Evolutionary conservation across 2,888 invertebrate genomes (phyloP).

Genomic region (Eupithecia centaureata): DNA sequence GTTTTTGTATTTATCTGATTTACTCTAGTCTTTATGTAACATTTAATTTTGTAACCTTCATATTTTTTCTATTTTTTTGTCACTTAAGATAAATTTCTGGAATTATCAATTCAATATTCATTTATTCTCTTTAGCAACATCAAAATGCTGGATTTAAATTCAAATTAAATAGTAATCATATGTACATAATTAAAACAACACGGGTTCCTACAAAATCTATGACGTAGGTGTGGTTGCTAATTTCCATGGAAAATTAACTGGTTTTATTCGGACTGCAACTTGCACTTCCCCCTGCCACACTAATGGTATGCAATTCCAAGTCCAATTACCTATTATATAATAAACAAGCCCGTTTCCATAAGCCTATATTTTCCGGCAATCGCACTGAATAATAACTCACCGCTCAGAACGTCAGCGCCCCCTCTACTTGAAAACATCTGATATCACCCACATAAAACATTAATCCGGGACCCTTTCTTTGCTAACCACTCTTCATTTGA

Average conservation of each 20-base stretch:
- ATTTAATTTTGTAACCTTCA: not conserved
- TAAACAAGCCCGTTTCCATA: constrained; percentile 19
- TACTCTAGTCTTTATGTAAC: not conserved
- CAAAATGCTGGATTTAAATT: not conserved
- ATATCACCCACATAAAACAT: constrained; percentile 72
- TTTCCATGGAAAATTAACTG: constrained; percentile 14
- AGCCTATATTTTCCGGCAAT: constrained; percentile 29
- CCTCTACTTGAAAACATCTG: constrained; percentile 62
- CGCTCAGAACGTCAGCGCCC: constrained; percentile 45
- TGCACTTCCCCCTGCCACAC: constrained; percentile 16
- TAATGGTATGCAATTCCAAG: constrained; percentile 29
- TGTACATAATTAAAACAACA: constrained; percentile 8
- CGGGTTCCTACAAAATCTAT: constrained; percentile 9
- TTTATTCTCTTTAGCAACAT: not conserved
- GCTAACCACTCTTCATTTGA: constrained; percentile 82
- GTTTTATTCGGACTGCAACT: constrained; percentile 18
- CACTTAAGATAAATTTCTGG: too few species aligned
- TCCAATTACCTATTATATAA: constrained; percentile 31
- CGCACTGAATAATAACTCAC: constrained; percentile 44
- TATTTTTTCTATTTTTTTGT: too few species aligned
- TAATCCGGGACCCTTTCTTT: constrained; percentile 79
- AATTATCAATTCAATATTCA: not conserved
- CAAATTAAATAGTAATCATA: not conserved
- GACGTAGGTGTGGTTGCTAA: constrained; percentile 5
- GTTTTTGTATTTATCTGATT: constrained; percentile 14